Evolutionary conservation across 1,140 invertebrate species (phyloP).

Genomic region (Drosophila busckii): DNA sequence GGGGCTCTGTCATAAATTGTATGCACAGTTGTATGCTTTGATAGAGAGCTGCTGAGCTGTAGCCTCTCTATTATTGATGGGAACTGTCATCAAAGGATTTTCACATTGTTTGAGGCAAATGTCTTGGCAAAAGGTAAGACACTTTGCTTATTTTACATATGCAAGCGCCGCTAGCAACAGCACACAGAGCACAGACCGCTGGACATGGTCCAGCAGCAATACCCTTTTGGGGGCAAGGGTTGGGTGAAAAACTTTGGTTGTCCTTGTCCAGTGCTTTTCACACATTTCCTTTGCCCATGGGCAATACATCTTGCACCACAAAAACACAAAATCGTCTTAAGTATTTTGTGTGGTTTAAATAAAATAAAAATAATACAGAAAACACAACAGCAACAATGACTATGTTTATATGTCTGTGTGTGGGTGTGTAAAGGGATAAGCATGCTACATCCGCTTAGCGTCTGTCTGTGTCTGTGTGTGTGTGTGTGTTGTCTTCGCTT

Average conservation of each 20-base stretch:
- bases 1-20: slow-evolving; percentile 59
- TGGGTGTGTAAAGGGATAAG: slow-evolving; percentile 64
- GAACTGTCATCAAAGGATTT: slow-evolving; percentile 63
- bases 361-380: slow-evolving; percentile 77
- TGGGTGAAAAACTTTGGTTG: slow-evolving; percentile 54
- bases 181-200: slow-evolving; percentile 33
- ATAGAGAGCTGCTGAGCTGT: slow-evolving; percentile 65
- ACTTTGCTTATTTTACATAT: slow-evolving; percentile 67
- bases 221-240: too few species aligned
- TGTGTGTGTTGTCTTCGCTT: slow-evolving; percentile 50
- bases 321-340: slow-evolving; percentile 76
- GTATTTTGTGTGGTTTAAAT: slow-evolving; percentile 77
- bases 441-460: slow-evolving; percentile 67
- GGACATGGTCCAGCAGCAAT: slow-evolving; percentile 44
- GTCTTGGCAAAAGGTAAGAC: slow-evolving; percentile 66
- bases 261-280: slow-evolving; percentile 55
- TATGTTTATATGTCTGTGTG: slow-evolving; percentile 21
- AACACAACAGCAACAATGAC: too few species aligned
- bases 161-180: slow-evolving; percentile 43
- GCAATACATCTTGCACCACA: slow-evolving; percentile 75
- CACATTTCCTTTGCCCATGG: slow-evolving; percentile 64
- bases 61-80: slow-evolving; percentile 68
- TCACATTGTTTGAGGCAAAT: slow-evolving; percentile 63
- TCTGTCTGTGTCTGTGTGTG: slow-evolving; percentile 38
- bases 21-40: slow-evolving; percentile 42